phyloP scores from a whole-genome alignment of 2,888 invertebrate genomes.

The Saturnia japonica region DNA sequence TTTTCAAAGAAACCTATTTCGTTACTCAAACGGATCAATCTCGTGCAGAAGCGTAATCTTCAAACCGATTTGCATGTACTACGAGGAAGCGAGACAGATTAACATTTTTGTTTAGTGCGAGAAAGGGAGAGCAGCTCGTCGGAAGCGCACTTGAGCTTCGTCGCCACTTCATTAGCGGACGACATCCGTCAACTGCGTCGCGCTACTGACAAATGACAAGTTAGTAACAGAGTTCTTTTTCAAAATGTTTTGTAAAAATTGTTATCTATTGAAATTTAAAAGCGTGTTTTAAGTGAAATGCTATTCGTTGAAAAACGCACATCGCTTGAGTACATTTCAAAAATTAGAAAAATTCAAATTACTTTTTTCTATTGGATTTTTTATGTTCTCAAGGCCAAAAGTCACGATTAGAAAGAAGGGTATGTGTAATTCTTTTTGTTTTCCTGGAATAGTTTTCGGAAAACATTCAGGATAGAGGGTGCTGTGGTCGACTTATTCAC shows the following conservation, averaged over 20 bases:
- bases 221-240: slow-evolving; percentile 20
- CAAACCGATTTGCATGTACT: slow-evolving; percentile 23
- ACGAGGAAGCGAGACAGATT: slow-evolving; percentile 37
- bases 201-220: slow-evolving; percentile 42
- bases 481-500: too few species aligned
- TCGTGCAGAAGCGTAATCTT: slow-evolving; percentile 43
- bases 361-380: too few species aligned
- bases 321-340: too few species aligned
- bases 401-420: too few species aligned
- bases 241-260: slow-evolving; percentile 18
- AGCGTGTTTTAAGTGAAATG: too few species aligned
- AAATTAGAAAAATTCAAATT: too few species aligned
- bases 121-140: slow-evolving; percentile 38
- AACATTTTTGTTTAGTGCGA: slow-evolving; percentile 36
- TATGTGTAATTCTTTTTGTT: too few species aligned
- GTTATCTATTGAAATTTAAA: too few species aligned
- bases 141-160: slow-evolving; percentile 50
- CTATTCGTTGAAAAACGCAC: too few species aligned
- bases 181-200: slow-evolving; percentile 46
- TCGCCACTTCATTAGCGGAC: slow-evolving; percentile 62
- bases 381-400: too few species aligned
- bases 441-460: too few species aligned
- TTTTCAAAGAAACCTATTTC: slow-evolving; percentile 36
- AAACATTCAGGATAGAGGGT: too few species aligned
- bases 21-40: slow-evolving; percentile 61